Base-by-base conservation (phyloP, 2,797 vertebrate genomes). In the Channa striata region DNA sequence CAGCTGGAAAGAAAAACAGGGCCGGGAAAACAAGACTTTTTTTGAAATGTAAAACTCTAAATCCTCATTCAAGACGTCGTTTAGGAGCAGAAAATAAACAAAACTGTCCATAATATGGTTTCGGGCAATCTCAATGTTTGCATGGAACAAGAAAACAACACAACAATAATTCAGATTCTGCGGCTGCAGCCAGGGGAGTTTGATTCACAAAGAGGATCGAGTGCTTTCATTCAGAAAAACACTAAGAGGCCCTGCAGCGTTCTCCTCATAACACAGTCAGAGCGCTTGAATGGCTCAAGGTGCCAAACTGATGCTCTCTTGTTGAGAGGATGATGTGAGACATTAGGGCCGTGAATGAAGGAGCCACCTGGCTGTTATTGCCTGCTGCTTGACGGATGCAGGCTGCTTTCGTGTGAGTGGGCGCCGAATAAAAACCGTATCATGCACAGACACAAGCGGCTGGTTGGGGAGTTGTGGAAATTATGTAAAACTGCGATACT, bases 151-250 rank as follows among this genome's bases (percentile, higher is more conserved):
- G 3, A 40, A 42, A 43, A 63, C 8, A 30, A 39, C 13, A 47
- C 39, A 44, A 17, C 13, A 57, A 16, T 11, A 47, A 1, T 0
- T 6, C 14, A 19, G 12, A 36, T 34, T 58, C 0, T 20, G 5
- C 42, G 16, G 19, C 19, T 4, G 5, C 33, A 3, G 40, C 2
- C 48, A 19, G 30, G 39, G 33, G 43, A 63, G 44, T 64, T 11
- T 60, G 17, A 67, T 23, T 42, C 20, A 57, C 3, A 23, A n/a
- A 50, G 56, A n/a, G 42, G 50, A 59, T 20, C 20, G 10, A 73
- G 34, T 0, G 0, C 19, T 76, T 68, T 77, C 21, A 72, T 58
- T 54, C 54, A 65, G 17, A 52, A 61, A 42, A 58, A 49, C 6
- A 39, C 13, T 30, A 30, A 30, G 25, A 30, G 6, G 6, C 25